Conservation (phyloP, 2,888 invertebrate species). For the Chaitophorus viminalis region DNA sequence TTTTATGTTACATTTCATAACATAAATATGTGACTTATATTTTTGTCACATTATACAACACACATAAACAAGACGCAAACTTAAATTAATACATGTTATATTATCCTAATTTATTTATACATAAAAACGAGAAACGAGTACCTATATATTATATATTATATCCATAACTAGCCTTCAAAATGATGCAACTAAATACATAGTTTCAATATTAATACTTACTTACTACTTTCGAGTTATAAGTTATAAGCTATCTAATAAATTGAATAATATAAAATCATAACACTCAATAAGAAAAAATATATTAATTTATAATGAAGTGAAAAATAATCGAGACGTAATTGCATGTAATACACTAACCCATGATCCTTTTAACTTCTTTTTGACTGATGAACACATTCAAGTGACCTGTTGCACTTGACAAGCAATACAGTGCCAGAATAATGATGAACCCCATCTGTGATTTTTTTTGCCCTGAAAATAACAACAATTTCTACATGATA, state of each 20-base stretch:
- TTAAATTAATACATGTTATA: no score
- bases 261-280: not conserved
- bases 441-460: conserved; percentile 43
- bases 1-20: not conserved
- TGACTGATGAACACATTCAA: conserved; percentile 84
- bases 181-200: not conserved
- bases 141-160: no score
- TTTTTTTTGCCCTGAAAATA: conserved; percentile 38
- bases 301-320: not conserved
- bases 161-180: not conserved
- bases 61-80: not conserved
- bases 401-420: conserved; percentile 69
- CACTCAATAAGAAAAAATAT: not conserved
- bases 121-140: no score
- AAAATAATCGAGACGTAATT: not conserved
- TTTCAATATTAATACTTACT: no score
- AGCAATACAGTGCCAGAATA: conserved; percentile 40
- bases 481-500: not conserved
- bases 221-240: not conserved
- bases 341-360: conserved; percentile 73
- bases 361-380: conserved; percentile 81
- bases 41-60: not conserved
- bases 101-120: no score
- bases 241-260: no score
- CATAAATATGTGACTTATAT: not conserved